phyloP scores from a whole-genome alignment of 23 tunicate genomes.

The Trididemnum clinides region DNA sequence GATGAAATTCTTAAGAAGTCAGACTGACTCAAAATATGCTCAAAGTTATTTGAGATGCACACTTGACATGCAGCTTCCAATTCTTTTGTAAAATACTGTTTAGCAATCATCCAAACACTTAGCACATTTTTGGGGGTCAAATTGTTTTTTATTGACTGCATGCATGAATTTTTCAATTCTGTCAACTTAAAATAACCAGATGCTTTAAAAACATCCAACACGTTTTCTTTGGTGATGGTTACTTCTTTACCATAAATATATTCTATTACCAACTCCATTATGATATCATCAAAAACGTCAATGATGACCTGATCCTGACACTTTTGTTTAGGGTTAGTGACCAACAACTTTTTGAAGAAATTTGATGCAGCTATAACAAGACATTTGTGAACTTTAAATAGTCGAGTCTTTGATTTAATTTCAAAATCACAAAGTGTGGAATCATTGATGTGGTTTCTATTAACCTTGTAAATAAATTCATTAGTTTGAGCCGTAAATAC shows the following conservation, averaged over 20 bases:
- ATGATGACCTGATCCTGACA: background rate
- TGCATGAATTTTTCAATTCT: background rate
- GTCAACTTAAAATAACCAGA: background rate
- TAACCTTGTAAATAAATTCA: no score
- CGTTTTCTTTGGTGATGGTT: background rate
- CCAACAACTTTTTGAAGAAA: background rate
- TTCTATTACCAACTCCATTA: background rate
- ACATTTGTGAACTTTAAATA: conserved; percentile 6
- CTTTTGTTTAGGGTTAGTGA: background rate
- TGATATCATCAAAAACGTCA: background rate
- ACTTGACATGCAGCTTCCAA: background rate
- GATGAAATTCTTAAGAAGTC: no score
- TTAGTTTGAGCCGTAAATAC: no score
- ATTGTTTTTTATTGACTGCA: background rate
- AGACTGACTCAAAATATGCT: no score
- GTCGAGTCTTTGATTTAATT: background rate
- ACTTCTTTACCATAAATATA: background rate
- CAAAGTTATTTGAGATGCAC: background rate
- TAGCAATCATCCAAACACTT: background rate
- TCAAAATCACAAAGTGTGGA: background rate
- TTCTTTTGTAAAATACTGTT: background rate
- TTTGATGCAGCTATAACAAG: background rate
- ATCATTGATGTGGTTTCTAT: background rate
- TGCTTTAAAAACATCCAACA: background rate
- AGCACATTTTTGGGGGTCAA: no score